phyloP scores from a whole-genome alignment of 2,888 invertebrate species.

The Chloroclysta siterata region DNA sequence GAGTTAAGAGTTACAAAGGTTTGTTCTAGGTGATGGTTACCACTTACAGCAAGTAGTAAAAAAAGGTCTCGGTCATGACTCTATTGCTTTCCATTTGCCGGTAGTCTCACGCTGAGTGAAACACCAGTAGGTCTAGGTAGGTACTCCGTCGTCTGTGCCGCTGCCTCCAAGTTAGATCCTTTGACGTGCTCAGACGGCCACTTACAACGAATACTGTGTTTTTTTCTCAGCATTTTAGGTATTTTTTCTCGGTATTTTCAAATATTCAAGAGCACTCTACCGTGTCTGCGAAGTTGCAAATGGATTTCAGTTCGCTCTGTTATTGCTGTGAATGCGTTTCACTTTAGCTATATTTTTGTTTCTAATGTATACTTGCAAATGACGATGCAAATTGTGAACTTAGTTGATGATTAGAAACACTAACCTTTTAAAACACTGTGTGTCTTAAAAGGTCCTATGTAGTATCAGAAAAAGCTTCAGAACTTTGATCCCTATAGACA shows the following conservation, averaged over 20 bases:
- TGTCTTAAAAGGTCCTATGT: neutral
- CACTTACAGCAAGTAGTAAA: too few species aligned
- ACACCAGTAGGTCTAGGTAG: neutral
- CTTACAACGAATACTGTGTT: slow-evolving; percentile 69
- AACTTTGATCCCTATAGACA: too few species aligned
- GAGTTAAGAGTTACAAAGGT: too few species aligned
- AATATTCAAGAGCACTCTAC: slow-evolving; percentile 46
- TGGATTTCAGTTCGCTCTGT: slow-evolving; percentile 44
- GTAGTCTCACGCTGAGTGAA: neutral
- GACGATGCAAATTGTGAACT: neutral
- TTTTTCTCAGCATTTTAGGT: slow-evolving; percentile 59
- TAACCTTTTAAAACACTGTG: neutral
- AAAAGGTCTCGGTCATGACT: too few species aligned
- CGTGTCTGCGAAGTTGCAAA: slow-evolving; percentile 56
- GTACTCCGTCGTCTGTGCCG: slow-evolving; percentile 8
- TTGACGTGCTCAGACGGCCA: slow-evolving; percentile 74
- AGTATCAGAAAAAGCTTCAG: neutral
- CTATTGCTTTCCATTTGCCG: too few species aligned
- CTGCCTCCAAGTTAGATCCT: slow-evolving; percentile 54
- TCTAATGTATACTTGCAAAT: slow-evolving; percentile 1
- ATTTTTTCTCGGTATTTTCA: slow-evolving; percentile 48
- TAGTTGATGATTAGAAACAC: neutral
- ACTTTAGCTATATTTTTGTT: slow-evolving; percentile 18
- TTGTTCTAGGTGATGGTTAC: too few species aligned
- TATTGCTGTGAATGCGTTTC: slow-evolving; percentile 33